Conservation (phyloP, 1,140 invertebrate genomes). For the Trichomalopsis sarcophagae region DNA sequence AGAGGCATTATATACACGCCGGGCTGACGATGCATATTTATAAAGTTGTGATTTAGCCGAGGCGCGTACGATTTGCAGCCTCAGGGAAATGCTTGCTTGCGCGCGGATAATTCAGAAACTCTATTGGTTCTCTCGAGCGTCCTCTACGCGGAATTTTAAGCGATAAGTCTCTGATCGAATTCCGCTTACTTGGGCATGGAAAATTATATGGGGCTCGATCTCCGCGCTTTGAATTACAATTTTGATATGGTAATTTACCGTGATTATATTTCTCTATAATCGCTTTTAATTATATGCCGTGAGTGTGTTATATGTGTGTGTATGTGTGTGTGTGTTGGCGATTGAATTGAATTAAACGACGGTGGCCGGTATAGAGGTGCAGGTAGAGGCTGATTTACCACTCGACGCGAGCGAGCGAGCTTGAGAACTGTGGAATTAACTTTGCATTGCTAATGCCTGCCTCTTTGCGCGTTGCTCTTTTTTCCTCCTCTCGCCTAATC, state of each 20-base stretch:
- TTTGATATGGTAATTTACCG: neutral
- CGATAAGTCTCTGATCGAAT: constrained; percentile 25
- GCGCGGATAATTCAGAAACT: constrained; percentile 1
- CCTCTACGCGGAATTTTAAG: neutral
- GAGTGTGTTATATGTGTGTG: too few species aligned
- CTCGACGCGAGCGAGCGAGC: neutral
- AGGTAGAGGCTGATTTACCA: neutral
- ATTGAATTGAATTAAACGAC: constrained; percentile 10
- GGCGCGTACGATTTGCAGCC: constrained; percentile 14
- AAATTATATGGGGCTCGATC: neutral
- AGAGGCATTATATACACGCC: too few species aligned
- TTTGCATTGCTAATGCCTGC: constrained; percentile 21
- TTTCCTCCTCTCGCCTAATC: neutral
- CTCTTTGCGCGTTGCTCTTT: neutral
- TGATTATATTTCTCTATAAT: neutral
- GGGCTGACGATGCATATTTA: constrained; percentile 32
- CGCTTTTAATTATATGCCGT: neutral
- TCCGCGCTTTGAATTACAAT: neutral
- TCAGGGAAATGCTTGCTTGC: constrained; percentile 6
- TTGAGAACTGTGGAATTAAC: neutral
- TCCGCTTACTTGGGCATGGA: neutral
- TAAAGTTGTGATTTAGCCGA: constrained; percentile 32
- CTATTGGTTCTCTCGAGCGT: neutral
- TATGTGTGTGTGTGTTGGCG: neutral
- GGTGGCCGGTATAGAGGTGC: neutral